Base-by-base conservation (phyloP, 2,797 vertebrate genomes). In the Myiotriccus ornatus region DNA sequence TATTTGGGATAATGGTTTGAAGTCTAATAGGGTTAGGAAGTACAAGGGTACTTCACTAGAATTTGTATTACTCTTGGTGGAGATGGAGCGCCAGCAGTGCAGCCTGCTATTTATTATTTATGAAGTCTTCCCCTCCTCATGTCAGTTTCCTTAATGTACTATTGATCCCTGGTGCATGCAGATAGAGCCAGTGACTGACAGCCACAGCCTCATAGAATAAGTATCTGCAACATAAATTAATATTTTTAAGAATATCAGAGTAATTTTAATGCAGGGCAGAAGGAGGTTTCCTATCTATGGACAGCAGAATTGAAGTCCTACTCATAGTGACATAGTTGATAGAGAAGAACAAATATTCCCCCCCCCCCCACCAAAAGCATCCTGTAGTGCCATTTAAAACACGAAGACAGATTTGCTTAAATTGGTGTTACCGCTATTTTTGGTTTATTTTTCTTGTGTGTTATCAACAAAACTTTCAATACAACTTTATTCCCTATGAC, bases 21-120 rank as follows among this genome's bases (percentile, higher is more conserved):
- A 77, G 62, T 50, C 70, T 89, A 87, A 93, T 13, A 87, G 83
- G 80, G 50, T 93, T 96, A 87, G 68, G 68, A 96, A 97, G 84
- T 91, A 84, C 73, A 90, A 67, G 60, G 44, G 84, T 81, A 93
- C 59, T 83, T 81, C 81, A 74, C 35, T 65, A 55, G 76, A 96
- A 97, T 91, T 94, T 90, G 81, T 85, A 94, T 96, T 95, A 90
- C 70, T 94, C 91, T 76, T 91, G 91, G 91, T 74, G 95, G 93
- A 94, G 96, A 95, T 5, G 87, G 91, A 97, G 90, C 14, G 3
- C 80, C 87, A 96, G 89, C 91, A 97, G 89, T 91, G 91, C 97
- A 94, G 74, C 73, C 78, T 94, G 90, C 86, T 96, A 96, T 98
- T 97, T 91, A 97, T 97, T 98, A 98, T 97, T 97, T 97, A 98